phyloP scores from a whole-genome alignment of 2,113 vertebrate species.

The Eptesicus fuscus region DNA sequence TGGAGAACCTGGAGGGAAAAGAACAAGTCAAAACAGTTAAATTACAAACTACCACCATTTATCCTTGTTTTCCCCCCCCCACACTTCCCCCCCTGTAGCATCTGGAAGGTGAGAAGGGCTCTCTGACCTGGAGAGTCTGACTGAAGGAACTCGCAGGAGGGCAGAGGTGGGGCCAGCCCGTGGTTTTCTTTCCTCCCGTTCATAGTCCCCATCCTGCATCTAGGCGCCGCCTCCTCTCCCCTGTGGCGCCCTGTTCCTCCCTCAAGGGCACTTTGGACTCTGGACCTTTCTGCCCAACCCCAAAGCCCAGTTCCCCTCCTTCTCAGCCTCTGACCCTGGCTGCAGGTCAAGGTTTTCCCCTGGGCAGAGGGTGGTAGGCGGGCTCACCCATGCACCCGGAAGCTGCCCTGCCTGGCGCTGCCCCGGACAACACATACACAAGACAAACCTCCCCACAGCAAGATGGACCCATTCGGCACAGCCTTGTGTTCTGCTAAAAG shows the following conservation, averaged over 20 bases:
- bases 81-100: neutral
- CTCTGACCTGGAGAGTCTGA: neutral
- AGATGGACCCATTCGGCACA: accelerated
- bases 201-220: neutral
- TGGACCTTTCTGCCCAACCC: neutral
- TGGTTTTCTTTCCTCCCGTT: neutral
- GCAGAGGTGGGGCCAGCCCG: neutral
- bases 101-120: neutral
- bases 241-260: neutral
- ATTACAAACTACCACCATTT: neutral
- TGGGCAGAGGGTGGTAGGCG: neutral
- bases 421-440: accelerated
- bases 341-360: accelerated
- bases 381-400: neutral
- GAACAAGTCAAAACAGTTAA: neutral
- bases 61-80: neutral
- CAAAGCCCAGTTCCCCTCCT: neutral
- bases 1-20: neutral
- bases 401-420: neutral
- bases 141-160: neutral
- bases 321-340: neutral
- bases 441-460: neutral
- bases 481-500: neutral
- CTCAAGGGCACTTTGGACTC: neutral
- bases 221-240: no score